These are phyloP conservation scores for Sarcophaga rosellei DNA, from an alignment of 2,888 invertebrate species.

Conservation along the genomic window DNA sequence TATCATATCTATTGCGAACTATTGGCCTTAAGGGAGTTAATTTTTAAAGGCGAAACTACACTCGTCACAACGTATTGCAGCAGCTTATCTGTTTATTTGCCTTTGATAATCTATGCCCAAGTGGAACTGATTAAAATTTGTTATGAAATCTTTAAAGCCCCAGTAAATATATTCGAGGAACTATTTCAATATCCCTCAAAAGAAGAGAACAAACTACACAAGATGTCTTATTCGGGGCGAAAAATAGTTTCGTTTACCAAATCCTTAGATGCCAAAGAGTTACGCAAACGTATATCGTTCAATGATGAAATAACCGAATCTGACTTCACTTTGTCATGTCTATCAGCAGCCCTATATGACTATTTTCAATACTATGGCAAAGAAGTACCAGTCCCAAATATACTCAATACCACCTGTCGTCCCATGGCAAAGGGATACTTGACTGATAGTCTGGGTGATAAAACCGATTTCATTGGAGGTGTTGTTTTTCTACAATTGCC, in stretches of 20 bases:
- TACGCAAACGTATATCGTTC: slow-evolving; percentile 74
- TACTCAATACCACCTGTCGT: slow-evolving; percentile 78
- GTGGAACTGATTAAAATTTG: slow-evolving; percentile 77
- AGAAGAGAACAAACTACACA: slow-evolving; percentile 78
- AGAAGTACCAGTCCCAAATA: slow-evolving; percentile 72
- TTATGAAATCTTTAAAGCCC: slow-evolving; percentile 78
- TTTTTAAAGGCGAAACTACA: slow-evolving; percentile 76
- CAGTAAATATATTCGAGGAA: slow-evolving; percentile 79
- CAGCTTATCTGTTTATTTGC: slow-evolving; percentile 76
- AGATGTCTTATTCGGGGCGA: slow-evolving; percentile 79
- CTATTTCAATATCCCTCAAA: slow-evolving; percentile 76
- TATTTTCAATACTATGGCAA: slow-evolving; percentile 75
- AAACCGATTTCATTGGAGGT: slow-evolving; percentile 78
- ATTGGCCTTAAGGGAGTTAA: slow-evolving; percentile 75
- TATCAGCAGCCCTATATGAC: slow-evolving; percentile 78
- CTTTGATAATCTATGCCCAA: slow-evolving; percentile 77
- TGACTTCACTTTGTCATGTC: slow-evolving; percentile 77
- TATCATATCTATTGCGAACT: slow-evolving; percentile 76
- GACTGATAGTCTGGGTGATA: slow-evolving; percentile 75
- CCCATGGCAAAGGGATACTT: slow-evolving; percentile 79
- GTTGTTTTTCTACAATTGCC: slow-evolving; percentile 80
- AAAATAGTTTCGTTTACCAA: slow-evolving; percentile 80
- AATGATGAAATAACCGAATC: slow-evolving; percentile 76
- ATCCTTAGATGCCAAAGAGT: slow-evolving; percentile 77
- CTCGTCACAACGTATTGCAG: slow-evolving; percentile 75